Base-by-base conservation (phyloP, 2,113 vertebrate genomes). In the Malaclemys terrapin region DNA sequence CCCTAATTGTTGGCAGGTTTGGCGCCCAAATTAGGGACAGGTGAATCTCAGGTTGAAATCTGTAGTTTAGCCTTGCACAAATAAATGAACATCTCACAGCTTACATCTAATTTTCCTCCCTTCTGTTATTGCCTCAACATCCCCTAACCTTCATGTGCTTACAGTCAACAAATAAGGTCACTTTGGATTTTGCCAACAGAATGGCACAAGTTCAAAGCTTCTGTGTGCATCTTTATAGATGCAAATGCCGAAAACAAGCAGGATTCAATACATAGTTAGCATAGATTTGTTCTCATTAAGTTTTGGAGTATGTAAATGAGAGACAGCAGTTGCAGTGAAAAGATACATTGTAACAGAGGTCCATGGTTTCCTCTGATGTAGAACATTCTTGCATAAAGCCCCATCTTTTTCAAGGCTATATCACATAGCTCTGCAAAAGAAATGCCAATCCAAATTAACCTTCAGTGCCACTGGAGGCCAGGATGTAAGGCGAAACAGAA, bases 381-480 rank as follows among this genome's bases (percentile, higher is more conserved):
- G 3, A 27, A 24, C 38, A 82, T 5, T 5, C 52, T 81, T 53
- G 13, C 9, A 8, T 3, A 38, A 80, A 42, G 4, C 14, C 20
- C 56, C 20, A 2, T 80, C 4, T 29, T 85, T 82, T 95, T 69
- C 57, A 38, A 52, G 72, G 72, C 82, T 90, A 49, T 25, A 9
- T 78, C 84, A 88, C 10, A 14, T 45, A 57, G 42, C 84, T 78
- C 82, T 17, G 83, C 13, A 65, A 84, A 81, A n/a, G 10, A 87
- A 7, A 5, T 59, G 72, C 94, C 93, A 94, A 88, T 85, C 90
- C 85, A 93, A 84, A 96, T 97, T 94, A 95, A 97, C 96, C 93
- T 91, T 59, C 5, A 92, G 2, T 57, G 84, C 84, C n/a, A 29
- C 49, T 82, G 83, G 89, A 94, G 88, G 82, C 95, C 85, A 85